Base-by-base conservation (phyloP, 2,888 invertebrate genomes). In the Eurytoma californica region DNA sequence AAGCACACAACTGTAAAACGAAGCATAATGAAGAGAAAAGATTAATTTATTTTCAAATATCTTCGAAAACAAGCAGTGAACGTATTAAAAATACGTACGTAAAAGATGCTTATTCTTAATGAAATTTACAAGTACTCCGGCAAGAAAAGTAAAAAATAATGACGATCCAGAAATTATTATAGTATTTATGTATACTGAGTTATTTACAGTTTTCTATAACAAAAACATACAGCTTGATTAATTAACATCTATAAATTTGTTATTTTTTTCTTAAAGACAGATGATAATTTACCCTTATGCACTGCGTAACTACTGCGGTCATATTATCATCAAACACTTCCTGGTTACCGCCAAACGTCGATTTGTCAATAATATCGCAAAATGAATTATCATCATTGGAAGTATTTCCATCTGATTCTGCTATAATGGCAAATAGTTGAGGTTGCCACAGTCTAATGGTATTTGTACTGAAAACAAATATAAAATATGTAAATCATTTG, bases 371-470 rank as follows among this genome's bases (percentile, higher is more conserved):
- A 47, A 88, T 87, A 61, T 85, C 82, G 63, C 89, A 89, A 58
- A 89, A 86, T 0, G 86, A 87, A 2, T 84, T 82, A 30, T 78
- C 77, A 2, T 67, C 18, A 18, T 79, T 80, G 5, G 72, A 14
- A 20, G 77, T 65, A 13, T 73, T 51, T 2, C 77, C 81, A 14
- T 83, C 20, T 9, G 13, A 72, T 61, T 82, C 84, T 0, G 81
- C 72, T 55, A 88, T 30, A 16, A 86, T 94, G 74, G 95, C 93
- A 83, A 97, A 96, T 20, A 97, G 91, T 87, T 97, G 96, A 0
- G 97, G 97, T 83, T 96, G 92, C 97, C 97, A 97, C 51, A 97
- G 92, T 18, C 96, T 94, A 58, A 97, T 91, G 0, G 96, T 95
- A 86, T 97, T 97, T 83, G 95, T 91, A 47, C 95, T 95, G 89